Evolutionary conservation across 2,113 vertebrate species (phyloP).

Genomic region (Bufo bufo): DNA sequence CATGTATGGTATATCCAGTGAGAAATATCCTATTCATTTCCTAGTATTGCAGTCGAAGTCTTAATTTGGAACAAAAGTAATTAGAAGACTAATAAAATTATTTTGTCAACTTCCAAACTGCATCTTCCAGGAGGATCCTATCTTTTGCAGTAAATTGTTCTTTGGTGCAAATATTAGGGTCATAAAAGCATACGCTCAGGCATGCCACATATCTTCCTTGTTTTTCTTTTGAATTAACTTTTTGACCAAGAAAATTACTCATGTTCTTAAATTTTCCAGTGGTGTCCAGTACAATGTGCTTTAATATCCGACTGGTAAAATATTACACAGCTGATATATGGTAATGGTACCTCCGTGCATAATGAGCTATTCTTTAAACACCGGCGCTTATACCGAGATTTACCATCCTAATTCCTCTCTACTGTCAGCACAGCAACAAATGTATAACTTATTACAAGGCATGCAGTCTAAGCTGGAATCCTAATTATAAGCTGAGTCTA

Average conservation of each 20-base stretch:
- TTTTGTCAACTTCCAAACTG: not conserved
- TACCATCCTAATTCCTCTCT: slow-evolving; percentile 20
- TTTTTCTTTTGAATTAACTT: slow-evolving; percentile 22
- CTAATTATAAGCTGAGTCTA: not conserved
- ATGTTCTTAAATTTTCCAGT: not conserved
- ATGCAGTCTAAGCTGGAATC: not conserved
- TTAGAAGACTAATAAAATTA: not conserved
- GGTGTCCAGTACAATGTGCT: not conserved
- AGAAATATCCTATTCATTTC: too few relatives aligned
- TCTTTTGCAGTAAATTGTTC: slow-evolving; percentile 11
- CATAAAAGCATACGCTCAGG: not conserved
- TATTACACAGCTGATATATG: slow-evolving; percentile 26
- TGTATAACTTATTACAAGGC: not conserved
- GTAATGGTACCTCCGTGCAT: not conserved
- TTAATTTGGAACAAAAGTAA: not conserved
- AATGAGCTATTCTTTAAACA: slow-evolving; percentile 17
- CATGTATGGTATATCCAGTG: too few relatives aligned
- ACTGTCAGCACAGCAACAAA: slow-evolving; percentile 1
- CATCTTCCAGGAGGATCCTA: not conserved
- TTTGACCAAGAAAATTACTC: slow-evolving; percentile 30
- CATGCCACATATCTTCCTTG: not conserved
- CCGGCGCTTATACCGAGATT: not conserved
- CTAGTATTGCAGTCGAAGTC: not conserved
- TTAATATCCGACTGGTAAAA: slow-evolving; percentile 20
- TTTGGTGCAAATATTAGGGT: slow-evolving; percentile 8